phyloP scores from a whole-genome alignment of 2,797 vertebrate genomes.

The Dicrostonyx torquatus region DNA sequence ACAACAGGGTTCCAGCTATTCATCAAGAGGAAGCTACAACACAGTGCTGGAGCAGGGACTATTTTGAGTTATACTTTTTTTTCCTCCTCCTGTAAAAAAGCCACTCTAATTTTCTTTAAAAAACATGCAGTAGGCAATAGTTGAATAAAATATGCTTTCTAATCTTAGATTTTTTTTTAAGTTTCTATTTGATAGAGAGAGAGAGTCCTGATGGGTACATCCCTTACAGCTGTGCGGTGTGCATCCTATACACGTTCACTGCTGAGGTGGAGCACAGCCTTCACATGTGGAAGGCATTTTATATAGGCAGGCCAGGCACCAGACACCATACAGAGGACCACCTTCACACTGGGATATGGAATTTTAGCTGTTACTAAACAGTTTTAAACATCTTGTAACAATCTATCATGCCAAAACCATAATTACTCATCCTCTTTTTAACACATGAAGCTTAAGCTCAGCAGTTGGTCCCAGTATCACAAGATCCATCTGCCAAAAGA shows the following conservation, averaged over 20 bases:
- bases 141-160: constrained; percentile 31
- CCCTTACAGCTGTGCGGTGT: neutral
- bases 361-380: constrained; percentile 51
- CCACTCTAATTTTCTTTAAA: constrained; percentile 42
- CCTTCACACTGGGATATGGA: constrained; percentile 38
- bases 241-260: neutral
- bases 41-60: neutral
- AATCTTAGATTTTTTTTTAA: neutral
- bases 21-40: neutral
- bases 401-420: constrained; percentile 47
- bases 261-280: neutral
- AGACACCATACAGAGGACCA: neutral
- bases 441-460: constrained; percentile 56
- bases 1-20: neutral
- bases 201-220: neutral
- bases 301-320: neutral
- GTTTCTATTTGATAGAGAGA: constrained; percentile 20
- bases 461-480: constrained; percentile 44
- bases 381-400: constrained; percentile 61
- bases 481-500: constrained; percentile 52
- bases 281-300: neutral
- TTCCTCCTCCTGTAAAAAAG: neutral
- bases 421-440: constrained; percentile 62
- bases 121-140: neutral
- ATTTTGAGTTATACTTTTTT: constrained; percentile 6